Base-by-base conservation (phyloP, 2,113 vertebrate genomes). In the Apteryx mantelli region DNA sequence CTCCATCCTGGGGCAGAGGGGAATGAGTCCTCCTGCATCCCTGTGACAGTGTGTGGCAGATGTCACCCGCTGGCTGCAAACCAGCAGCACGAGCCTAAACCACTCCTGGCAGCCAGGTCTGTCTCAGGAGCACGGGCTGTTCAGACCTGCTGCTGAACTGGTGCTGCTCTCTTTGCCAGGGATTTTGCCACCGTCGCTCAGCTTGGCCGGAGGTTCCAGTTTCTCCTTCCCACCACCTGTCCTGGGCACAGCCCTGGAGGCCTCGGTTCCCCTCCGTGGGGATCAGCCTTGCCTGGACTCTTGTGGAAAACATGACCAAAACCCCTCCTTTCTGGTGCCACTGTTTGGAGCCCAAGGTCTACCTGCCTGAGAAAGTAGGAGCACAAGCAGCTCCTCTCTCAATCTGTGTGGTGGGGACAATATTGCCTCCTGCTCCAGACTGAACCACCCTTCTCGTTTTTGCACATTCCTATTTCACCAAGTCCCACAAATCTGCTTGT, bases 381-480 rank as follows among this genome's bases (percentile, higher is more conserved):
- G 12, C 70, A 38, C 24, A 4, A 58, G 60, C 30, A 64, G 15
- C 32, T 63, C 5, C 3, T 42, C 20, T 42, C 2, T 1, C 50
- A 24, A 13, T 15, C 22, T 9, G 40, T 90, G 19, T 4, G 0
- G 17, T 11, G 6, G 40, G 0, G 56, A 60, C 32, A 0, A 18
- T 22, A 22, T 6, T 36, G 16, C 64, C 1, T 1, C 58, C 16
- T 36, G 7, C 5, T n/a, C 20, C 5, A 0, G 0, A 10, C 18
- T 5, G 30, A 83, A 38, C 12, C 58, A 8, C 17, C 11, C 20
- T 32, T 11, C 21, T 69, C 50, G 36, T 16, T 65, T 74, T 69
- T 60, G 5, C 0, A 0, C 26, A 55, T 36, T 82, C 28, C 76
- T 74, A 13, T 63, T 84, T 89, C 64, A 64, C 50, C 0, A 1